These are phyloP conservation scores for Cremastobaeus sp. DNA, from an alignment of 2,888 invertebrate species.

Conservation along the genomic window DNA sequence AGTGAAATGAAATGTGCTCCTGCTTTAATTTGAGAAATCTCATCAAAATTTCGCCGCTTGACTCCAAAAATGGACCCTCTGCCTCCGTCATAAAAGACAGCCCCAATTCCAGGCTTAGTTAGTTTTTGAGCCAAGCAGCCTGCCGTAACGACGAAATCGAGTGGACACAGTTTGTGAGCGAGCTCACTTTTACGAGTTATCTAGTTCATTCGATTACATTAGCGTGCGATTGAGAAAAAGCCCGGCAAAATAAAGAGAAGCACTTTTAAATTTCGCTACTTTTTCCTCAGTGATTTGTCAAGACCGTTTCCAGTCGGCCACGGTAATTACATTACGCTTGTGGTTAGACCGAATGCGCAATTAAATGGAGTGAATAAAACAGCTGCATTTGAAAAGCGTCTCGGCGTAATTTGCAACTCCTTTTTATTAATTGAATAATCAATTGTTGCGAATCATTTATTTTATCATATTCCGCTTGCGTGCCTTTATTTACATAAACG, in stretches of 20 bases:
- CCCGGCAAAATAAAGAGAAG: slow-evolving; percentile 5
- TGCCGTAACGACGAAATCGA: neutral
- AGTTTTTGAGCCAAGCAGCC: neutral
- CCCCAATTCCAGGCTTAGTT: slow-evolving; percentile 16
- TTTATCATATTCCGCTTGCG: too few relatives aligned
- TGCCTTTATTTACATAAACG: too few relatives aligned
- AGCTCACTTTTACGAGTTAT: slow-evolving; percentile 32
- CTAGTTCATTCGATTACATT: slow-evolving; percentile 27
- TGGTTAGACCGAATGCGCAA: too few relatives aligned
- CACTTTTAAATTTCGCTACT: slow-evolving; percentile 15
- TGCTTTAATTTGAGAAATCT: too few relatives aligned
- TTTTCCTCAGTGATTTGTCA: slow-evolving; percentile 20
- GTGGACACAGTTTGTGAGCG: neutral
- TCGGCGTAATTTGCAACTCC: too few relatives aligned
- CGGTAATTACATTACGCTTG: too few relatives aligned
- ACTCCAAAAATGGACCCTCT: neutral
- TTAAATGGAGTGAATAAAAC: too few relatives aligned
- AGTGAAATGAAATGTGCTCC: too few relatives aligned
- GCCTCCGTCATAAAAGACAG: neutral
- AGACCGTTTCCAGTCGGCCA: slow-evolving; percentile 12
- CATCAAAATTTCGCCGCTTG: neutral
- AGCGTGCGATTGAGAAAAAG: slow-evolving; percentile 23
- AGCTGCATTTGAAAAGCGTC: too few relatives aligned
- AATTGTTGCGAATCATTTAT: too few relatives aligned
- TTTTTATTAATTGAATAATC: too few relatives aligned